A percentile compares a stretch with the other conserved stretches of the same genome.
phyloP scores from a whole-genome alignment of 2,113 vertebrate species.

The Zosterops borbonicus region DNA sequence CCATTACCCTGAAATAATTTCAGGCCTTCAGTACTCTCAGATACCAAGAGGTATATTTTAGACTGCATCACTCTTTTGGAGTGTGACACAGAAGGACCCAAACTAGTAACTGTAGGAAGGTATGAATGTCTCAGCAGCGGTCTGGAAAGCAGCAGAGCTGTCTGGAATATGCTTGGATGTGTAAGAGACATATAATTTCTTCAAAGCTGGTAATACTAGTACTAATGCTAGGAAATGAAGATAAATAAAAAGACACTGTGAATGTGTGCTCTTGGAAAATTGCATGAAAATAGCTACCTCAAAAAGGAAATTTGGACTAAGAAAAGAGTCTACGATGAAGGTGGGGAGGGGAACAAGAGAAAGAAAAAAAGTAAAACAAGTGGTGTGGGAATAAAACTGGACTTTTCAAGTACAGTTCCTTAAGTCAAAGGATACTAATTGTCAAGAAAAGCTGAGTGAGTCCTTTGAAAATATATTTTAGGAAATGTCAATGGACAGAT shows the following conservation, averaged over 20 bases:
- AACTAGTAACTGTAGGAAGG: neutral
- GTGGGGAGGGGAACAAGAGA: neutral
- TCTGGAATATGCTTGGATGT: neutral
- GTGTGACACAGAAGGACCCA: neutral
- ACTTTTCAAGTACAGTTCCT: neutral
- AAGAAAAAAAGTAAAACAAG: neutral
- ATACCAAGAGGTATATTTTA: neutral
- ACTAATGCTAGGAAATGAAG: neutral
- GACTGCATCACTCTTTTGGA: neutral
- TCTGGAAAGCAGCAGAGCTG: neutral
- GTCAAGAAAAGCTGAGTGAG: neutral
- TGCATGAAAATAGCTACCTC: neutral
- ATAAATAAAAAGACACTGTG: neutral
- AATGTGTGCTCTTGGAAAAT: neutral
- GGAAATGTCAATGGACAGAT: neutral
- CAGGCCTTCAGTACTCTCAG: neutral
- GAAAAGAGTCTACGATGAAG: neutral
- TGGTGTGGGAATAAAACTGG: neutral
- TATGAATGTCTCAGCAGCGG: neutral
- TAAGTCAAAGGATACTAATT: neutral
- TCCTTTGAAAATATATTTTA: neutral
- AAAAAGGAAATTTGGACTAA: neutral
- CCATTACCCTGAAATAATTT: neutral
- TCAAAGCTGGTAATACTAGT: neutral
- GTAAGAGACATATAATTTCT: neutral